Conservation (phyloP, 1,140 invertebrate species). For the Bombus polaris region DNA sequence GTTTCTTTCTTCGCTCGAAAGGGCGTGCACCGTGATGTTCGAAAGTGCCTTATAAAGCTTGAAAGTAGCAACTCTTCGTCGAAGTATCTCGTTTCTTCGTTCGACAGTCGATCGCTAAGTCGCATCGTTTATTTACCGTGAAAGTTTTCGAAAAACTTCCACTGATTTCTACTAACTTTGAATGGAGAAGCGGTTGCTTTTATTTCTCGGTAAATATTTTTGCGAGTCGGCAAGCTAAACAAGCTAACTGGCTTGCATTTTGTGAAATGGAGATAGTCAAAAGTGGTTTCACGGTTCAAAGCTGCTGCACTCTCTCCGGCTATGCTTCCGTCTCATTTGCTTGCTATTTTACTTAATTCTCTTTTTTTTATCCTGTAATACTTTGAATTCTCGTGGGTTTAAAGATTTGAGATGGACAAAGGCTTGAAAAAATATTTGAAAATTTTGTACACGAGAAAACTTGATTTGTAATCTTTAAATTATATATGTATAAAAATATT, state of each 20-base stretch:
- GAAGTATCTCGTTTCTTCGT: no score
- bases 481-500: no score
- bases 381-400: no score
- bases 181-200: background rate
- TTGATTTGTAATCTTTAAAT: no score
- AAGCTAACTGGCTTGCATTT: background rate
- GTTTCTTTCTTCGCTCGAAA: background rate
- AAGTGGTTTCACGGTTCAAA: background rate
- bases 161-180: background rate
- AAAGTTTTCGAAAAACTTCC: background rate
- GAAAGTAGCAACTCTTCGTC: background rate
- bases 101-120: background rate
- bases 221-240: slow-evolving; percentile 5
- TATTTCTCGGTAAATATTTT: background rate
- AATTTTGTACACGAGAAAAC: no score
- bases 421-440: no score
- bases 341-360: no score
- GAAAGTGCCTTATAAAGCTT: background rate
- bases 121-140: background rate
- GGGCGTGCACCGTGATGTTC: background rate
- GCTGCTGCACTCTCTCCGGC: no score
- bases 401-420: no score
- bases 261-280: no score
- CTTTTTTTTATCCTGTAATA: no score
- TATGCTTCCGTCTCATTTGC: no score